Conservation (phyloP, 2,888 invertebrate genomes). For the Rotaria sp. region DNA sequence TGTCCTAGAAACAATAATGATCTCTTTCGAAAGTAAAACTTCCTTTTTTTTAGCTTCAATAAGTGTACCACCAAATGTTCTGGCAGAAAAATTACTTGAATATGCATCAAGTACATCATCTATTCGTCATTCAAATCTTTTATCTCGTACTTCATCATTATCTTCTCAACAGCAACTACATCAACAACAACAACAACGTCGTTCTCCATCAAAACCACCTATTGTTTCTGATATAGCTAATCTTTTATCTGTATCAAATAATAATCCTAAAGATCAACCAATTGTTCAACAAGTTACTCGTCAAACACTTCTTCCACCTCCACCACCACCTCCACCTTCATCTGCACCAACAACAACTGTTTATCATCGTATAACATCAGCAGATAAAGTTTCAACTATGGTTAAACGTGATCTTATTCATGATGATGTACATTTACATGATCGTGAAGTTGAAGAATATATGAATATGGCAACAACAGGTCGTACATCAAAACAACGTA, state of each 20-base stretch:
- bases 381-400: not conserved
- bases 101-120: not conserved
- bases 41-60: slow-evolving; percentile 1
- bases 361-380: not conserved
- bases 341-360: not conserved
- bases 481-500: not conserved
- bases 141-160: not conserved
- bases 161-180: not conserved
- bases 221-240: slow-evolving; percentile 8
- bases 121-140: not conserved
- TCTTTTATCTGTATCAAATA: not conserved
- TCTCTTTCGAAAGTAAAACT: too few relatives aligned
- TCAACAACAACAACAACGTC: not conserved
- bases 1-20: not conserved
- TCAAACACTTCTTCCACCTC: not conserved
- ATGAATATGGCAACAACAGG: not conserved
- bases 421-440: slow-evolving; percentile 20
- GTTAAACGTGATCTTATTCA: not conserved
- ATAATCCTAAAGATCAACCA: not conserved
- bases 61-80: not conserved
- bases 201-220: not conserved
- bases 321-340: not conserved
- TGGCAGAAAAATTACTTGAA: not conserved
- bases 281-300: slow-evolving; percentile 19
- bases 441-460: slow-evolving; percentile 29